These are phyloP conservation scores for Sinocyclocheilus maitianheensis DNA, from an alignment of 2,113 vertebrate genomes.

Conservation along the genomic window DNA sequence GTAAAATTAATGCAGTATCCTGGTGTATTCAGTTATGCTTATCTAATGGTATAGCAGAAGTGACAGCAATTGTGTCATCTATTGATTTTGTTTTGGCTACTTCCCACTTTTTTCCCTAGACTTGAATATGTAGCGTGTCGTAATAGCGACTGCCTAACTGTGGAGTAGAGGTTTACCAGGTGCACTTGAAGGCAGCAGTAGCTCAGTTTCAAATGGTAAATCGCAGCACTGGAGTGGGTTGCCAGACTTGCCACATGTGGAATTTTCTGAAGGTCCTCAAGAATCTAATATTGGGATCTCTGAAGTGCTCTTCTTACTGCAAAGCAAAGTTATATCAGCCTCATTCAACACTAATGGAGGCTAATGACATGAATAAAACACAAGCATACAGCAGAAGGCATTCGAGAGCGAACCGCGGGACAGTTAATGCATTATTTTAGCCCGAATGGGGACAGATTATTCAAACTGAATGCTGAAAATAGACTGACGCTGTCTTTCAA, in stretches of 20 bases:
- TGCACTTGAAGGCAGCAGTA: conserved; percentile 24
- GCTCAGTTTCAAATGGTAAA: conserved; percentile 41
- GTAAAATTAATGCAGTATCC: background rate
- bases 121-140: background rate
- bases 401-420: conserved; percentile 39
- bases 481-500: conserved; percentile 41
- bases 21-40: background rate
- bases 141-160: background rate
- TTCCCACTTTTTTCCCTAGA: background rate
- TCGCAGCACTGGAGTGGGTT: conserved; percentile 27
- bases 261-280: conserved; percentile 40
- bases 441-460: conserved; percentile 48
- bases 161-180: background rate
- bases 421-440: conserved; percentile 29
- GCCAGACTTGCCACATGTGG: conserved; percentile 32
- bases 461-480: conserved; percentile 45
- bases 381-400: conserved; percentile 19
- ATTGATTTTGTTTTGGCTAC: background rate
- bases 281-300: conserved; percentile 44
- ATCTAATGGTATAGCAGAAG: background rate
- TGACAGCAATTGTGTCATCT: background rate
- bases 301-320: conserved; percentile 52
- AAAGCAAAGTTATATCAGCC: conserved; percentile 56
- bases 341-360: conserved; percentile 54
- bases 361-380: conserved; percentile 57